Evolutionary conservation across 2,888 invertebrate genomes (phyloP).

Genomic region (Pterostichus madidus): DNA sequence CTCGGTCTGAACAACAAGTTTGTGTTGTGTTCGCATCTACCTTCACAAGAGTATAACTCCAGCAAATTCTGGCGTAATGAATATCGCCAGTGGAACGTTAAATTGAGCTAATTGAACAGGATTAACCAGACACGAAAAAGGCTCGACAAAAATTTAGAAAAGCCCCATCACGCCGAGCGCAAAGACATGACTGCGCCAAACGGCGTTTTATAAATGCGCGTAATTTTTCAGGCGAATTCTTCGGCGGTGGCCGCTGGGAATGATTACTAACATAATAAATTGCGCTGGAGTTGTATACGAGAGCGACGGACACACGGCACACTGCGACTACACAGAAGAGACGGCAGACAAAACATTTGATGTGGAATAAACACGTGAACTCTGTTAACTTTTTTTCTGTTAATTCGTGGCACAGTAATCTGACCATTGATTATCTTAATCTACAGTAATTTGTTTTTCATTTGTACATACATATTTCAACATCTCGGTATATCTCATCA

Average conservation of each 20-base stretch:
- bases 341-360: neutral
- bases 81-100: constrained; percentile 32
- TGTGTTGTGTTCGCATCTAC: too few relatives aligned
- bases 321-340: neutral
- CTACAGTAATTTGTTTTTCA: too few relatives aligned
- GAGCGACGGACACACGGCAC: neutral
- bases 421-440: too few relatives aligned
- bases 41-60: too few relatives aligned
- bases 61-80: constrained; percentile 1
- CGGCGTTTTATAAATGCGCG: constrained; percentile 48
- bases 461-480: too few relatives aligned
- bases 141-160: constrained; percentile 36
- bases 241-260: constrained; percentile 33
- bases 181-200: neutral
- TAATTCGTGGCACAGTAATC: too few relatives aligned
- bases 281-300: constrained; percentile 22
- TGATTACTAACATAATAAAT: constrained; percentile 62
- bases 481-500: too few relatives aligned
- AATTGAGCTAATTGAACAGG: constrained; percentile 37
- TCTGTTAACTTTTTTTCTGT: neutral
- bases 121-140: constrained; percentile 27
- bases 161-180: neutral
- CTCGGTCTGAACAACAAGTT: too few relatives aligned
- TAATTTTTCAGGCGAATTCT: constrained; percentile 63
- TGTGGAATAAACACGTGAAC: constrained; percentile 51